These are phyloP conservation scores for Pelmatolapia mariae DNA, from an alignment of 2,113 vertebrate genomes.

Conservation along the genomic window DNA sequence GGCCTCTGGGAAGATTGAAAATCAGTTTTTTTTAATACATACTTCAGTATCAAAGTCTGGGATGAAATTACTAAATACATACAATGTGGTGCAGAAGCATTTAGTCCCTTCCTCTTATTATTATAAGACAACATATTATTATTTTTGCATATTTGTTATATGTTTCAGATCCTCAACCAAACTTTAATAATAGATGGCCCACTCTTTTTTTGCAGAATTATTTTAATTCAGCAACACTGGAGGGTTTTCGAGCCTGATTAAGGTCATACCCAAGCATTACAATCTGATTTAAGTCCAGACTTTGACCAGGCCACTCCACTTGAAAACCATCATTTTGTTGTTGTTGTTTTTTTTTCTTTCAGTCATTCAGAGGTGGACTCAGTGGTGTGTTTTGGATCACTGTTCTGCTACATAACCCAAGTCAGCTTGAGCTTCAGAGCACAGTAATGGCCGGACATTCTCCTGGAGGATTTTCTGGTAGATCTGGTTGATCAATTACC, in stretches of 20 bases:
- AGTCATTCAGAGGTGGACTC: not conserved
- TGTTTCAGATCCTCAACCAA: not conserved
- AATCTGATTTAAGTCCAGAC: not conserved
- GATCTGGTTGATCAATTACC: not conserved
- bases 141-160: not conserved
- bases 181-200: not conserved
- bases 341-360: not conserved
- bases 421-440: not conserved
- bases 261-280: not conserved
- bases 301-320: not conserved
- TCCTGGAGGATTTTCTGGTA: not conserved
- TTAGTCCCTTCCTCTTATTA: not conserved
- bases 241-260: not conserved
- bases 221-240: not conserved
- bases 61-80: not conserved
- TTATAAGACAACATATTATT: not conserved
- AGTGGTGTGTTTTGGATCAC: not conserved
- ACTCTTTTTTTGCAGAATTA: not conserved
- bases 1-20: fast-evolving
- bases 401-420: not conserved
- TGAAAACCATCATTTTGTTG: not conserved
- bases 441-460: not conserved
- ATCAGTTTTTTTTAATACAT: not conserved
- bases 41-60: not conserved
- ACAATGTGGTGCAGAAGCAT: not conserved